phyloP scores from a whole-genome alignment of 2,113 vertebrate species.

The Sigmodon hispidus region DNA sequence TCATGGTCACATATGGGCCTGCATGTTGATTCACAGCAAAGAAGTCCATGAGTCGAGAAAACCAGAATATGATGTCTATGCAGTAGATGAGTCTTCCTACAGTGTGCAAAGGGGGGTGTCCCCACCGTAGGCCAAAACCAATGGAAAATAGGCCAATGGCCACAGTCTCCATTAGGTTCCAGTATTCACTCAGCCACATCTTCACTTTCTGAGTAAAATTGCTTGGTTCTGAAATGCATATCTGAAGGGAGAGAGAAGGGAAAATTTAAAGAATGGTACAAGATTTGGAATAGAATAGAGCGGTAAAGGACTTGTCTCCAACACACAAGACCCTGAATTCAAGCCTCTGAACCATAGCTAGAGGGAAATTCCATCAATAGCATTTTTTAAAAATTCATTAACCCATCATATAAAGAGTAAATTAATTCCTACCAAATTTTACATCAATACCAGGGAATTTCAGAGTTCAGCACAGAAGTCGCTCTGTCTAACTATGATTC shows the following conservation, averaged over 20 bases:
- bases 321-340: background rate
- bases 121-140: constrained; percentile 92
- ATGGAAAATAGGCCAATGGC: constrained; percentile 93
- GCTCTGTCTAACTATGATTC: background rate
- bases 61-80: constrained; percentile 99
- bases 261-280: background rate
- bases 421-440: background rate
- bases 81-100: constrained; percentile 93
- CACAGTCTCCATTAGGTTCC: constrained; percentile 94
- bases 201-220: constrained; percentile 95
- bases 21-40: constrained; percentile 97
- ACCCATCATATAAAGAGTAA: background rate
- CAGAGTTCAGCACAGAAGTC: background rate
- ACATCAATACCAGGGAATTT: background rate
- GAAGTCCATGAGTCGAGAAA: constrained; percentile 93
- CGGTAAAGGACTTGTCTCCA: background rate
- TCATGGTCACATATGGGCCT: constrained; percentile 98
- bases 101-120: constrained; percentile 82
- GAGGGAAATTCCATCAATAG: background rate
- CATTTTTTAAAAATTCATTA: background rate
- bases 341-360: background rate
- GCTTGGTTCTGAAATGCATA: constrained; percentile 94
- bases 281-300: background rate
- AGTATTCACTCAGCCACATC: constrained; percentile 97
- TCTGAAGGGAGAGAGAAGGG: constrained; percentile 83